Base-by-base conservation (phyloP, 1,140 invertebrate genomes). In the Eumaeus atala region DNA sequence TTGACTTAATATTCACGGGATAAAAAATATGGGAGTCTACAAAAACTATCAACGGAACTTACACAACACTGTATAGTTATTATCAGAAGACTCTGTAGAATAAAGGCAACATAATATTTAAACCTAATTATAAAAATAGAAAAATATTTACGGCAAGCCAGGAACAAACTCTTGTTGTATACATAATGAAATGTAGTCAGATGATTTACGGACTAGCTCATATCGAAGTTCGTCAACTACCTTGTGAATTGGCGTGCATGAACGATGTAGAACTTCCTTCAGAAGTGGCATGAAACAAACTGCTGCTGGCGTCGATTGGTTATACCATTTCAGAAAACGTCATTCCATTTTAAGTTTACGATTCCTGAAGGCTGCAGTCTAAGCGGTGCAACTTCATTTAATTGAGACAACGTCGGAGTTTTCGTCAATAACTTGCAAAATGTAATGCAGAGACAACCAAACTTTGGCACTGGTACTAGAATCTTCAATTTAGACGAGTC, bases 401-500 rank as follows among this genome's bases (percentile, higher is more conserved):
- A 87, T 56, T 59, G 67, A 10, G 54, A 72, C 10, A 82, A 77
- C 64, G 62, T 77, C 8, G 48, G 58, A 5, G 37, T 61, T 17
- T 51, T 86, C 63, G 74, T 72, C 62, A 48, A 77, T 49, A 78
- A 82, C 62, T 64, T 82, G 33, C 44, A 58, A 11, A 12, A 36
- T 48, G 67, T 73, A 8, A 54, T 85, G 17, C 16, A 28, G 11
- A 11, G 66, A 54, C 11, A 40, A 18, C 12, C 28, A 12, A 4
- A 17, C 1, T 63, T 59, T 51, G 50, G 48, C n/a, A 36, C 60
- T 37, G 62, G 62, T 12, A 64, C 51, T 21, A 57, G 74, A 47
- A 66, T 87, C 33, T 88, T 61, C 61, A 82, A 84, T 63, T 37
- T 84, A 40, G 81, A 86, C 63, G 84, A 86, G 64, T 87, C 74